Conservation (phyloP, 2,888 invertebrate species). For the Phaonia tiefii region DNA sequence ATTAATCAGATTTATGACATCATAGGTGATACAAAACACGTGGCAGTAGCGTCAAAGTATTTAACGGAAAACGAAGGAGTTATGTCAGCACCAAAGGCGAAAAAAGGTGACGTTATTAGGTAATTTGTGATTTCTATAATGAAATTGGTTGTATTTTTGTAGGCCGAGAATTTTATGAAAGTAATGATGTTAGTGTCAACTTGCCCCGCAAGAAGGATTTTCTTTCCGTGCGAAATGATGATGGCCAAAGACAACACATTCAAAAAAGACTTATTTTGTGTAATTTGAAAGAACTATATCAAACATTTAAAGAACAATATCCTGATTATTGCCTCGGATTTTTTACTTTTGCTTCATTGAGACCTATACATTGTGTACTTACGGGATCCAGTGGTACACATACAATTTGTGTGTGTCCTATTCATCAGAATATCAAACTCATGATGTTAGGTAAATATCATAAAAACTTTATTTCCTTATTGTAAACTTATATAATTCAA, state of each 20-base stretch:
- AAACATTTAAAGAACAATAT: too few relatives aligned
- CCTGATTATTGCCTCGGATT: background rate
- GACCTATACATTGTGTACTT: background rate
- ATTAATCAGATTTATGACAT: background rate
- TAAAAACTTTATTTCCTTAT: background rate
- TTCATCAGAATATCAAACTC: too few relatives aligned
- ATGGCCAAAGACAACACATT: background rate
- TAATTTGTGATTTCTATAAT: background rate
- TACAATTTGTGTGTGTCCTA: too few relatives aligned
- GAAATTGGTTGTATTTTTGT: background rate
- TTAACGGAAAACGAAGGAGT: background rate
- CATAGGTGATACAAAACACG: background rate
- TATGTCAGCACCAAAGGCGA: background rate
- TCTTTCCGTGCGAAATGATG: background rate
- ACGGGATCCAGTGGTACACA: too few relatives aligned
- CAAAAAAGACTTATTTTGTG: too few relatives aligned
- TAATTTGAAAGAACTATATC: too few relatives aligned
- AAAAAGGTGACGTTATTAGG: background rate
- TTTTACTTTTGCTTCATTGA: background rate
- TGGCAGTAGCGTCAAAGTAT: background rate
- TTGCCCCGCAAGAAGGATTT: background rate
- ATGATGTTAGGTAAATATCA: background rate
- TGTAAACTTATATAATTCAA: background rate
- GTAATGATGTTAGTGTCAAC: too few relatives aligned
- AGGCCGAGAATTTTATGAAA: background rate